phyloP scores from a whole-genome alignment of 1,140 invertebrate genomes.

The Dryas iulia region DNA sequence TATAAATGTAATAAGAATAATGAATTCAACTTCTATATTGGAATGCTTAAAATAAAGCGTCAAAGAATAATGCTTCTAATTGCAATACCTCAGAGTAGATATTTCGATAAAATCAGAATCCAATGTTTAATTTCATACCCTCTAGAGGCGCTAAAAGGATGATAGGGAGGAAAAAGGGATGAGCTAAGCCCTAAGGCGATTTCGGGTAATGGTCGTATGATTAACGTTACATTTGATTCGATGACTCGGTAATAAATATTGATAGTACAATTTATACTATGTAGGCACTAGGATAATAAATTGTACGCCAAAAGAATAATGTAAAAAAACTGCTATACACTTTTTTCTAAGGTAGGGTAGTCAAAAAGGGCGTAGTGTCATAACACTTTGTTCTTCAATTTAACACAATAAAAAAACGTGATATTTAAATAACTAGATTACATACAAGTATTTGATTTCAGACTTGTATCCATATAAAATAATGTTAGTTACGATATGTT shows the following conservation, averaged over 20 bases:
- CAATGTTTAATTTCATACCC: constrained; percentile 57
- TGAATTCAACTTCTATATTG: constrained; percentile 11
- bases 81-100: constrained; percentile 24
- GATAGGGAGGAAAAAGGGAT: constrained; percentile 49
- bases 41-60: not conserved
- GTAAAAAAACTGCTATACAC: not conserved
- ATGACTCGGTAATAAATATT: constrained; percentile 9
- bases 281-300: not conserved
- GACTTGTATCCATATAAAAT: too few relatives aligned
- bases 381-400: too few relatives aligned
- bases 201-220: constrained; percentile 44
- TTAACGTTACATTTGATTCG: constrained; percentile 29
- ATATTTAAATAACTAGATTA: too few relatives aligned
- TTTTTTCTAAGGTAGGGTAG: not conserved
- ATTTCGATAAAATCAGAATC: constrained; percentile 53
- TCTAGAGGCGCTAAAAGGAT: constrained; percentile 60
- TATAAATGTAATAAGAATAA: not conserved
- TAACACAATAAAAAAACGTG: too few relatives aligned
- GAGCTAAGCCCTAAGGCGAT: constrained; percentile 46
- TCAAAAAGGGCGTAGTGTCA: too few relatives aligned
- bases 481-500: too few relatives aligned
- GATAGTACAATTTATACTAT: not conserved
- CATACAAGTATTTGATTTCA: too few relatives aligned
- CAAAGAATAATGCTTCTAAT: constrained; percentile 12
- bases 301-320: not conserved